Conservation (phyloP, 2,113 vertebrate genomes). For the Boulengeromyrus knoepffleri region DNA sequence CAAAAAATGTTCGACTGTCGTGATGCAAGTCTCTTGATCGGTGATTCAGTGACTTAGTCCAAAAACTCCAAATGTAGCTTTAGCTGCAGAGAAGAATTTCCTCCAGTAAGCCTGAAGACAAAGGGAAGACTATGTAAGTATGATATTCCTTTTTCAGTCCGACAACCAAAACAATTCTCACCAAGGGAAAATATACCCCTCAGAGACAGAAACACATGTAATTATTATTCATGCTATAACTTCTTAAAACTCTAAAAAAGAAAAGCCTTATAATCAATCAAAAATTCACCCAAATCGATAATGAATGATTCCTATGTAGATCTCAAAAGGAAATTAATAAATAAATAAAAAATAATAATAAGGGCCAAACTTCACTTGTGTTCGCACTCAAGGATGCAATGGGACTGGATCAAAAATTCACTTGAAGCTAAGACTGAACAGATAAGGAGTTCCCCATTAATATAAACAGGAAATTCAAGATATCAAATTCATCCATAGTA, state of each 20-base stretch:
- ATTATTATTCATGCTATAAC: not conserved
- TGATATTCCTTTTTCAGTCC: not conserved
- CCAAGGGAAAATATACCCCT: not conserved
- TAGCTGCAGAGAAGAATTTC: conserved; percentile 2
- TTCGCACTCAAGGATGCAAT: not conserved
- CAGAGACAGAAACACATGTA: not conserved
- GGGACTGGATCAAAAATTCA: not conserved
- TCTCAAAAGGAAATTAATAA: not conserved
- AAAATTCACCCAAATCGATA: not conserved
- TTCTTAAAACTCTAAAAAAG: not conserved
- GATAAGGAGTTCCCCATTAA: not conserved
- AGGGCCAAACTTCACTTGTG: not conserved
- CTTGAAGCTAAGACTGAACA: not conserved
- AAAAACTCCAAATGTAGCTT: conserved; percentile 28
- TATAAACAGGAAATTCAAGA: not conserved
- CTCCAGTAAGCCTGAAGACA: not conserved
- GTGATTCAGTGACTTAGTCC: conserved; percentile 44
- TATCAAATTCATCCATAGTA: not conserved
- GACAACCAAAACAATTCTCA: not conserved
- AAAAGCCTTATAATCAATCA: not conserved
- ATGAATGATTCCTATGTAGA: not conserved
- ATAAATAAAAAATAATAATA: not conserved
- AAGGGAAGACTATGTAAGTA: conserved; percentile 5
- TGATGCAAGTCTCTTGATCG: not conserved
- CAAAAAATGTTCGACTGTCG: not conserved